Evolutionary conservation across 2,888 invertebrate species (phyloP), one percentile per base, ranked within the genome.

Genomic region (Idaea biselata): DNA sequence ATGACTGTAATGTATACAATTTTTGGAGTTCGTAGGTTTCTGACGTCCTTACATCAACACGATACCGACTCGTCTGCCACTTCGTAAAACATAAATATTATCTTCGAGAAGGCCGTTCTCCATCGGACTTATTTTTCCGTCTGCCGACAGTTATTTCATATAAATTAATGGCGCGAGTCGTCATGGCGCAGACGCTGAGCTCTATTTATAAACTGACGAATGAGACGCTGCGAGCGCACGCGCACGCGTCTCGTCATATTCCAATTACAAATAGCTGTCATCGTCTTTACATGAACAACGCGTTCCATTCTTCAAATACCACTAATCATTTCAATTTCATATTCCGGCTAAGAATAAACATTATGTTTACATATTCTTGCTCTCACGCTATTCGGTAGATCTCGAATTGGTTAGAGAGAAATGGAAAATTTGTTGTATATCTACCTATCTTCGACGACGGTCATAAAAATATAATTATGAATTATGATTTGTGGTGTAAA

Each of bases 61-160:
- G 72, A 70, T 71, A 77, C 75, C 68, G 76, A 77, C 80, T 80
- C 78, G 82, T 77, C 85, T 81, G 83, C 84, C 85, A 85, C 87
- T 89, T 81, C 87, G 88, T 91, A 87, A 89, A 91, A 91, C 89
- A 91, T 91, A 90, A 92, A 92, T 90, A 91, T 91, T 91, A 92
- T 87, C 83, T 81, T 86, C 81, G 81, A 82, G 89, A 89, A 91
- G 89, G 88, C 88, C 88, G 80, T 87, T 89, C 87, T 82, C 84
- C 81, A 89, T 89, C 85, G 84, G 84, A 90, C 86, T 90, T 89
- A 90, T 91, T 92, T 92, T 91, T 91, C 87, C 84, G 87, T 87
- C 89, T 91, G 91, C 89, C 91, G 90, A 91, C 92, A 91, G 91
- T 91, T 91, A 92, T 92, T 91, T 92, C 90, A 91, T 91, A 92